phyloP scores from a whole-genome alignment of 2,888 invertebrate genomes.

The Caradrina kadenii region DNA sequence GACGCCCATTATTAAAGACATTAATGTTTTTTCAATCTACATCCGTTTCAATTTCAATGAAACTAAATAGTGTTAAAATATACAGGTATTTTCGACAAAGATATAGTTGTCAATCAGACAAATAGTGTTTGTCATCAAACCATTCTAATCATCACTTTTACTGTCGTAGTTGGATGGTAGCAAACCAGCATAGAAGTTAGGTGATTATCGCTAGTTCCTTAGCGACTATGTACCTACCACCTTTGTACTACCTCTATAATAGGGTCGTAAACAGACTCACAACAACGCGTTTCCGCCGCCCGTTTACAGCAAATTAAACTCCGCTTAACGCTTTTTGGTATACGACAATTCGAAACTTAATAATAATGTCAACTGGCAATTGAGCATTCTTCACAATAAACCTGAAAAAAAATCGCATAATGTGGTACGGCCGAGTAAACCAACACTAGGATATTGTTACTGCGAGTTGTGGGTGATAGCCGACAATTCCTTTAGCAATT shows the following conservation, averaged over 20 bases:
- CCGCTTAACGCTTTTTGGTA: constrained; percentile 51
- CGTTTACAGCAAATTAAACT: constrained; percentile 55
- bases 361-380: constrained; percentile 67
- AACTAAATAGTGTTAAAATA: neutral
- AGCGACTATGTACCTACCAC: too few species aligned
- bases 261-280: constrained; percentile 1
- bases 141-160: neutral
- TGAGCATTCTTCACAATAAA: constrained; percentile 55
- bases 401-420: constrained; percentile 47
- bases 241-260: constrained; percentile 2
- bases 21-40: neutral
- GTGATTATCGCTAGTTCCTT: neutral
- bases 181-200: too few species aligned
- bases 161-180: neutral
- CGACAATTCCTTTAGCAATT: constrained; percentile 62
- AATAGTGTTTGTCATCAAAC: neutral
- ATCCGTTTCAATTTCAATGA: too few species aligned
- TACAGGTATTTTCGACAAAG: neutral
- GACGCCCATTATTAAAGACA: neutral
- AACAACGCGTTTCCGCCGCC: constrained; percentile 38
- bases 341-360: constrained; percentile 44
- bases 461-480: constrained; percentile 60
- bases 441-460: constrained; percentile 56
- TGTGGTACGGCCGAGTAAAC: constrained; percentile 54
- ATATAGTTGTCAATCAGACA: constrained; percentile 6